Evolutionary conservation across 2,888 invertebrate genomes (phyloP), one percentile per base, ranked within the genome.

Genomic region (Argyra leucocephala): DNA sequence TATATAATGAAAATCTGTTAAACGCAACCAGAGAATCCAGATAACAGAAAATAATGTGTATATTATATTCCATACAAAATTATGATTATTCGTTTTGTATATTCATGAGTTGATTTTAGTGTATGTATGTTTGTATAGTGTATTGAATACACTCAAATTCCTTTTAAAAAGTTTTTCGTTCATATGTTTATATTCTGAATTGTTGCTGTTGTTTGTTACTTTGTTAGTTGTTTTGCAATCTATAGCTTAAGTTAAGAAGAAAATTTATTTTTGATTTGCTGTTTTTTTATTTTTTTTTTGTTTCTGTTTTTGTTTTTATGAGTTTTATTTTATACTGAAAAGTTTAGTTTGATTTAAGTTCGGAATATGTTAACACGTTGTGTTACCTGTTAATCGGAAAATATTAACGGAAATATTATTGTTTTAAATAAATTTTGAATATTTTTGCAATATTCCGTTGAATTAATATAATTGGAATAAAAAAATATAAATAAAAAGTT

Each of bases 301-400:
- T 3, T 48, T 48, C 18, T 48, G 12, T 48, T 48, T 18, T 15
- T 18, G 7, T 48, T 48, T 48, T 48, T 48, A 18, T 48, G 48
- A 48, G 12, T 48, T 10, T 37, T 37, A 37, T 48, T 31, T 31
- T 48, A 48, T 48, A 3, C 5, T 2, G n/a, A 48, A 48, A 9
- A 48, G 48, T 48, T 48, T 48, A 48, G 48, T 48, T 48, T 48
- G 48, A 18, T 48, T 48, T 48, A 48, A 48, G 48, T 48, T 48
- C 48, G 48, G 48, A 48, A 48, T 5, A 48, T n/a, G 48, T 48
- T n/a, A 48, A 48, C 48, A 48, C 48, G 48, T 48, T 18, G 2
- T 48, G 12, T 18, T 15, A 48, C n/a, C 48, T 48, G 48, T 48
- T 48, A 48, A 18, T 48, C 48, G 48, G n/a, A 48, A 48, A 48